These are phyloP conservation scores for Prolemur simus DNA, from an alignment of 2,113 vertebrate genomes.

Conservation along the genomic window DNA sequence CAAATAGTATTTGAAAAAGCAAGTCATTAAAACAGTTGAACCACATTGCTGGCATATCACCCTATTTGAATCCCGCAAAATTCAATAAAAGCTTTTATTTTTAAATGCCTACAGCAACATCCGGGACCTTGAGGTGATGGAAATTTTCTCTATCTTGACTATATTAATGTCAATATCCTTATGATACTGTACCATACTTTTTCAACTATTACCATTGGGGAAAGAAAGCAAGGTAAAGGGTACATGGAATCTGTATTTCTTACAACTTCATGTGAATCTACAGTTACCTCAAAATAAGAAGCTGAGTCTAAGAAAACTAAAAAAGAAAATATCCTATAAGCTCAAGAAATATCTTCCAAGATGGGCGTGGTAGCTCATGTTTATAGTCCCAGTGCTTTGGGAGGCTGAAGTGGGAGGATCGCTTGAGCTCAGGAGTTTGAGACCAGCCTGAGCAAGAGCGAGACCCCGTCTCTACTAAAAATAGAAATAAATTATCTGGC, in stretches of 20 bases:
- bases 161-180: accelerated
- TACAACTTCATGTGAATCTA: neutral
- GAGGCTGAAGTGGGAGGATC: neutral
- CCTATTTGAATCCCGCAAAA: neutral
- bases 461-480: too few relatives aligned
- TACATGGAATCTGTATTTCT: neutral
- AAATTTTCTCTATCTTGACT: neutral
- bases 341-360: neutral
- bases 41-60: neutral
- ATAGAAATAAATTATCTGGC: too few relatives aligned
- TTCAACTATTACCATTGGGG: neutral
- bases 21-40: neutral
- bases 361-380: neutral
- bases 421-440: neutral
- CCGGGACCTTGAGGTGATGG: neutral
- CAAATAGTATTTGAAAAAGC: neutral
- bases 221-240: neutral
- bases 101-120: neutral
- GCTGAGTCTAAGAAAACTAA: neutral
- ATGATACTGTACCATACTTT: accelerated
- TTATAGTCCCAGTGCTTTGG: neutral
- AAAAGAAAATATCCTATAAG: neutral
- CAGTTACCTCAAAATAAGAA: neutral
- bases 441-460: neutral
- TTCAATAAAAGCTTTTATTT: neutral